Percentiles rank a stretch among this genome's conserved stretches.
Evolutionary conservation across 1,140 invertebrate genomes (phyloP).

Genomic region (Polyergus mexicanus): DNA sequence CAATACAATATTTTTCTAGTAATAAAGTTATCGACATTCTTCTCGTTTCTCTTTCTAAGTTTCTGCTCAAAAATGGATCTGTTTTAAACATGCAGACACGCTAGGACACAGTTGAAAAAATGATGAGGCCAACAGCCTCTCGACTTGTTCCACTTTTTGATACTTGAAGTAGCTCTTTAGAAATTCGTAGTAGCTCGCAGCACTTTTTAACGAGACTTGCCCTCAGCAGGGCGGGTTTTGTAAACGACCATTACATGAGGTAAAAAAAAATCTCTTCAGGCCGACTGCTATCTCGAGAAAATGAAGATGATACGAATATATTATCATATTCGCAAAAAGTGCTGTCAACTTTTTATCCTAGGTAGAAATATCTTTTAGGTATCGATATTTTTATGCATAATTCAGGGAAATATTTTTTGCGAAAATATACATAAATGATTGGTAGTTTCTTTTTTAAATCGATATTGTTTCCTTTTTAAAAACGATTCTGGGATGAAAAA

Average conservation of each 20-base stretch:
- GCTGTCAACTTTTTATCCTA: background rate
- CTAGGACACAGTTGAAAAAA: background rate
- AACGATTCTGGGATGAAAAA: background rate
- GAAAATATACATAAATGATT: background rate
- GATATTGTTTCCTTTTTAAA: background rate
- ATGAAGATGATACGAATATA: slow-evolving; percentile 19
- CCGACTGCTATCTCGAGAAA: background rate
- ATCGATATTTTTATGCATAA: background rate
- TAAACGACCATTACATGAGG: slow-evolving; percentile 21
- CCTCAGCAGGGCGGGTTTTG: slow-evolving; percentile 42
- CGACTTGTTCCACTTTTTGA: slow-evolving; percentile 25
- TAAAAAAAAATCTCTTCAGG: slow-evolving; percentile 14
- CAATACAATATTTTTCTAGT: no score
- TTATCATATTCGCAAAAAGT: background rate
- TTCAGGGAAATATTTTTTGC: background rate
- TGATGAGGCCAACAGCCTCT: background rate
- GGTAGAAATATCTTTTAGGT: background rate
- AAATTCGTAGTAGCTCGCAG: slow-evolving; percentile 48
- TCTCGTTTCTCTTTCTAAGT: background rate
- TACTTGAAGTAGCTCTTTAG: slow-evolving; percentile 33
- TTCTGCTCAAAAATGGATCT: background rate
- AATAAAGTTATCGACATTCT: background rate
- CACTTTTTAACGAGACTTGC: slow-evolving; percentile 60
- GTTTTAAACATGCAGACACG: slow-evolving; percentile 4
- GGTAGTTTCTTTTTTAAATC: background rate